Percentiles rank a stretch among this genome's conserved stretches.
These are phyloP conservation scores for Campoplex capitator DNA, from an alignment of 2,888 invertebrate genomes.

Conservation along the genomic window DNA sequence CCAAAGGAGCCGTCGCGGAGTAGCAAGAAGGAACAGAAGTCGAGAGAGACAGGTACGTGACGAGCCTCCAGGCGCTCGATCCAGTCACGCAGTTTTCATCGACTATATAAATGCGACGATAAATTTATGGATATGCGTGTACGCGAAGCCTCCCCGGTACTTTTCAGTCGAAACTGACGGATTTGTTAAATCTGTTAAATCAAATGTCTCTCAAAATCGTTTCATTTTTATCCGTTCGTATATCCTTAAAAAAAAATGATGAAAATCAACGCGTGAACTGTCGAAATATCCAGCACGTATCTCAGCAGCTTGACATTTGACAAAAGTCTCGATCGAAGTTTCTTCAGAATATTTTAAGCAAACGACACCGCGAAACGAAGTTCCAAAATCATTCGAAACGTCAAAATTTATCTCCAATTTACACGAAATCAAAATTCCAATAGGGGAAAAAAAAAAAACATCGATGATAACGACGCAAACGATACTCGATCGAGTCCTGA, in stretches of 20 bases:
- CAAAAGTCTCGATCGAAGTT: too few relatives aligned
- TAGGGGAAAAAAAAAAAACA: background rate
- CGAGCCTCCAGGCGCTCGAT: constrained; percentile 51
- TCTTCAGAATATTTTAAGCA: too few relatives aligned
- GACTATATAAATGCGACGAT: constrained; percentile 8
- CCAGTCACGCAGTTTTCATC: constrained; percentile 39
- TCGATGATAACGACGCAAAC: background rate
- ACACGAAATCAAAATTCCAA: background rate
- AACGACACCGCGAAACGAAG: too few relatives aligned
- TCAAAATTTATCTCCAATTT: background rate
- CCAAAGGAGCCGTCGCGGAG: background rate
- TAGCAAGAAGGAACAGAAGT: constrained; percentile 5
- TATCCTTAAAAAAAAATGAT: too few relatives aligned
- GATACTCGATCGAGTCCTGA: background rate
- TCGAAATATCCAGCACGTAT: too few relatives aligned
- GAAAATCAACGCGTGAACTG: too few relatives aligned
- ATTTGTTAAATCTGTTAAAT: background rate
- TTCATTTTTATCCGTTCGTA: too few relatives aligned
- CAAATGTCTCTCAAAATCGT: too few relatives aligned
- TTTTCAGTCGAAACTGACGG: constrained; percentile 11
- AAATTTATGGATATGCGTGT: background rate
- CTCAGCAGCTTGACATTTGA: too few relatives aligned
- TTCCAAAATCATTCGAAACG: background rate
- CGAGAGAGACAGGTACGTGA: constrained; percentile 48
- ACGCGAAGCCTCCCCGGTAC: background rate